Evolutionary conservation across 1,140 invertebrate genomes (phyloP).

Genomic region (Drosophila nigromelanica): DNA sequence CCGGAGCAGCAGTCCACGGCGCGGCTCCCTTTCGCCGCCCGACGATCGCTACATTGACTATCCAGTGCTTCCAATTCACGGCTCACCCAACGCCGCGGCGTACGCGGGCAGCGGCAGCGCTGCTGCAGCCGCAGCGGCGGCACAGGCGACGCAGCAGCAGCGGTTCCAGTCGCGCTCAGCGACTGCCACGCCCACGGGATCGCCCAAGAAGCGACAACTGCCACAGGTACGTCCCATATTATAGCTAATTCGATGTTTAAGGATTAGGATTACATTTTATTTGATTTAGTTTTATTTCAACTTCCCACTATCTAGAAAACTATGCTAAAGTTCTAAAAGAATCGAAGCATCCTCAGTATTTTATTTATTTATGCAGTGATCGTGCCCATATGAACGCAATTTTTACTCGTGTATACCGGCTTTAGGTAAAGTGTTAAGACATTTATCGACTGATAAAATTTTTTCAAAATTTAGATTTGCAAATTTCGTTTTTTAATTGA

Average conservation of each 20-base stretch:
- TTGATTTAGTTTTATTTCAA: too few species aligned
- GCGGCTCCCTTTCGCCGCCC: constrained; percentile 82
- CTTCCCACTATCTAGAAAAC: too few species aligned
- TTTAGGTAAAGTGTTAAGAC: too few species aligned
- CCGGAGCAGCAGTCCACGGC: constrained; percentile 79
- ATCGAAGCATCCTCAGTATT: too few species aligned
- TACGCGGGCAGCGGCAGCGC: constrained; percentile 34
- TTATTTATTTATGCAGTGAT: too few species aligned
- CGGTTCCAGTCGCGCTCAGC: constrained; percentile 93
- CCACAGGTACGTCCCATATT: constrained; percentile 89
- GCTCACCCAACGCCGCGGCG: constrained; percentile 51
- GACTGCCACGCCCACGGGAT: constrained; percentile 96
- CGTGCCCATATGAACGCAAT: too few species aligned
- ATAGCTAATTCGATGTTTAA: background rate
- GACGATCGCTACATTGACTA: constrained; percentile 84
- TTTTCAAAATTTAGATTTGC: too few species aligned
- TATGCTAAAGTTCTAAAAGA: too few species aligned
- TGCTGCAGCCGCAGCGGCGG: constrained; percentile 30
- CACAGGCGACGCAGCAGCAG: constrained; percentile 83
- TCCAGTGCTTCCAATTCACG: constrained; percentile 83
- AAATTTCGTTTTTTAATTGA: too few species aligned
- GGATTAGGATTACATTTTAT: too few species aligned
- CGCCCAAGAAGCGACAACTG: constrained; percentile 97
- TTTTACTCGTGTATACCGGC: too few species aligned
- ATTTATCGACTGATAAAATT: too few species aligned